Evolutionary conservation across 2,113 vertebrate genomes (phyloP), one percentile per base, ranked within the genome.

Genomic region (Lophochroa leadbeateri): DNA sequence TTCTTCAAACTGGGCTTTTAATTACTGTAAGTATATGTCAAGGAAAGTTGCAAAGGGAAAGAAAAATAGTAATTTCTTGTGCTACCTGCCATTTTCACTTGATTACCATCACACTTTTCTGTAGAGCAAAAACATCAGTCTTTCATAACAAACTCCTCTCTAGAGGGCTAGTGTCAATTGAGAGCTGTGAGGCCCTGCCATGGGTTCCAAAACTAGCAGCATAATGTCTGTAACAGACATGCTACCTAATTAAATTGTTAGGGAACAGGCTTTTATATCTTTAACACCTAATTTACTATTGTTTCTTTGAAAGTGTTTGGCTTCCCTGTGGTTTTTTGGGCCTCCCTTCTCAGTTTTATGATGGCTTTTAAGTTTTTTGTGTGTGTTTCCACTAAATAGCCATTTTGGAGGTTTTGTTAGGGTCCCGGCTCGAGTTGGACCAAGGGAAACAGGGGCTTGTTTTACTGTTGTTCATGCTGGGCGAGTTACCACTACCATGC

Each of bases 251-350:
- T 98, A 97, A 97, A 92, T 92, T 97, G 96, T 96, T 97, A 97
- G 94, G 94, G 94, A 97, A 95, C 96, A 96, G 96, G 97, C 92
- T 96, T 98, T 97, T 97, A 97, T 97, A 97, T 98, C 97, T 98
- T 98, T 97, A 97, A 97, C 98, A 98, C 97, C 97, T 98, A 97
- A 98, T 98, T 98, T 98, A 97, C 97, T 96, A 98, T 97, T 98
- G 97, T 98, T 98, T 96, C 97, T 97, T 96, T 98, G 98, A 97
- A 97, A 98, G 97, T 94, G 95, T 96, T 96, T 75, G 57, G 96
- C 97, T 96, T 97, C 97, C 97, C 97, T 97, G 96, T 97, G 97
- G 97, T 95, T 98, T 96, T 94, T 97, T 92, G 96, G 95, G 94
- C 96, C 97, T 96, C 92, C 94, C 84, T 96, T 96, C 96, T 96